These are phyloP conservation scores for Triops cancriformis DNA, from an alignment of 1,140 invertebrate species.

Conservation along the genomic window DNA sequence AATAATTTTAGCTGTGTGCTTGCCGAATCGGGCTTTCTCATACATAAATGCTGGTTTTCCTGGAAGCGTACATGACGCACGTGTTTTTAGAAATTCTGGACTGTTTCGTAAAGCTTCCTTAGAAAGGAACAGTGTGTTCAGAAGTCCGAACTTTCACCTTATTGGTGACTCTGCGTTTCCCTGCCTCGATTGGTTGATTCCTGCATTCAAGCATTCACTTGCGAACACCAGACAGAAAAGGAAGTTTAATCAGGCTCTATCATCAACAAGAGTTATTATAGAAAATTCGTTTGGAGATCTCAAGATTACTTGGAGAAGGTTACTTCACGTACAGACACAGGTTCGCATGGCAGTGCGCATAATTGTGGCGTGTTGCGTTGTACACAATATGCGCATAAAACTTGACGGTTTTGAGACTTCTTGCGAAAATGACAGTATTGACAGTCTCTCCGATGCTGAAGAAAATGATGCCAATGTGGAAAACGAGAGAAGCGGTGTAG, in stretches of 20 bases:
- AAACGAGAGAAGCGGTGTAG: not conserved
- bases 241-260: not conserved
- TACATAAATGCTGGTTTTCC: constrained; percentile 8
- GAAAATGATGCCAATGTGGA: not conserved
- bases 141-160: not conserved
- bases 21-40: not conserved
- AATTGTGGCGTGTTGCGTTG: not conserved
- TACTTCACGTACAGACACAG: not conserved
- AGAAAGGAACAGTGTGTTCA: not conserved
- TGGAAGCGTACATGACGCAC: not conserved
- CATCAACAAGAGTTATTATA: not conserved
- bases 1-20: not conserved
- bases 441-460: not conserved
- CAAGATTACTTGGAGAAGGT: not conserved
- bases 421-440: not conserved
- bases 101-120: not conserved
- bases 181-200: not conserved
- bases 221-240: constrained; percentile 12
- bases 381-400: constrained; percentile 1
- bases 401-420: not conserved
- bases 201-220: not conserved
- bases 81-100: not conserved
- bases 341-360: not conserved
- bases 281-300: constrained; percentile 15
- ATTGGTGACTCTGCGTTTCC: constrained; percentile 11